A percentile compares a stretch with the other conserved stretches of the same genome.
phyloP scores from a whole-genome alignment of 1,140 invertebrate species.

The Stegodyphus dumicola region DNA sequence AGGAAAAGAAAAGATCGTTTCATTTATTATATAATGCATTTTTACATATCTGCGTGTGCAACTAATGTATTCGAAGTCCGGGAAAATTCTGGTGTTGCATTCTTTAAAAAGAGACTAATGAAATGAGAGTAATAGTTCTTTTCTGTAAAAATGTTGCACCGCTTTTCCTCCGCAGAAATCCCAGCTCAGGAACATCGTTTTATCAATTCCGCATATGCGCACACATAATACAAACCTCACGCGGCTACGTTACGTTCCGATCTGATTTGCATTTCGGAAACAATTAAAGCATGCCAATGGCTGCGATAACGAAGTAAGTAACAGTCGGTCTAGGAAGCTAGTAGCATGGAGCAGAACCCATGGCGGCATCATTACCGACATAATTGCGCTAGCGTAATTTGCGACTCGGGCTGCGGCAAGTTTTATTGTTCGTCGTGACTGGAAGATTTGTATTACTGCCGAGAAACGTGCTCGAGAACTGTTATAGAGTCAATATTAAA shows the following conservation, averaged over 20 bases:
- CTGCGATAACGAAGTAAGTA: conserved; percentile 18
- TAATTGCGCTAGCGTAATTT: conserved; percentile 40
- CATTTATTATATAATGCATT: too few species aligned
- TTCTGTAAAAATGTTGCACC: too few species aligned
- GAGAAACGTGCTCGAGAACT: neutral
- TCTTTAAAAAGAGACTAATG: too few species aligned
- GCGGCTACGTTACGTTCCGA: conserved; percentile 11
- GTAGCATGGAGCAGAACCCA: neutral
- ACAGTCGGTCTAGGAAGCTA: neutral
- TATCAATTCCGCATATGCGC: too few species aligned
- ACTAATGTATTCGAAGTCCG: too few species aligned
- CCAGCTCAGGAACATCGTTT: too few species aligned
- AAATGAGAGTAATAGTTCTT: too few species aligned
- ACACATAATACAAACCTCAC: neutral
- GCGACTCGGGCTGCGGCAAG: conserved; percentile 9
- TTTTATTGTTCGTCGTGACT: conserved; percentile 23
- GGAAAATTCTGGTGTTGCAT: too few species aligned
- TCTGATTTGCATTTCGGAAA: conserved; percentile 49
- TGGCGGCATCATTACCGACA: conserved; percentile 15
- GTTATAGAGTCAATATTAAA: conserved; percentile 13
- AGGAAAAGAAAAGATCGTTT: too few species aligned
- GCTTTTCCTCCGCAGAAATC: too few species aligned
- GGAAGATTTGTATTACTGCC: conserved; percentile 11
- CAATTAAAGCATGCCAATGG: conserved; percentile 22
- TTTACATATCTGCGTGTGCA: too few species aligned